A percentile compares a stretch with the other conserved stretches of the same genome.
Conservation (phyloP, 2,113 vertebrate genomes). For the Platanista minor region DNA sequence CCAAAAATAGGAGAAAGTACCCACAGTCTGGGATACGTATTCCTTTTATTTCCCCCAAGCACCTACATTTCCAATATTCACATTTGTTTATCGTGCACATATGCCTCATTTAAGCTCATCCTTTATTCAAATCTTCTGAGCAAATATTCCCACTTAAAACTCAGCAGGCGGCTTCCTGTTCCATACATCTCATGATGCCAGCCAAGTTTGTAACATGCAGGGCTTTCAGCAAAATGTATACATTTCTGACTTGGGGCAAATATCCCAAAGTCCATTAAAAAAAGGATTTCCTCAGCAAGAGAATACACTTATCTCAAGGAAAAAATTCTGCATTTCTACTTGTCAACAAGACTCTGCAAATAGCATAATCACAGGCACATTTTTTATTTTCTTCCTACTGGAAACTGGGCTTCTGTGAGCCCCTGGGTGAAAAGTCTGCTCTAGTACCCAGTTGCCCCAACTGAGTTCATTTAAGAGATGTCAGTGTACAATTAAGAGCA, state of each 20-base stretch:
- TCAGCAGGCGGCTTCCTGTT: constrained; percentile 17
- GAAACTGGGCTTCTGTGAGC: not conserved
- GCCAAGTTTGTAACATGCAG: not conserved
- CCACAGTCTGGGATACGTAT: not conserved
- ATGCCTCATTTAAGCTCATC: constrained; percentile 45
- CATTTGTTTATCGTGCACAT: constrained; percentile 37
- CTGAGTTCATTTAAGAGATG: not conserved
- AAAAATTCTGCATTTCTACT: constrained; percentile 19
- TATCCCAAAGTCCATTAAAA: constrained; percentile 6
- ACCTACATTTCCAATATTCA: constrained; percentile 13
- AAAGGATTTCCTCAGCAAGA: constrained; percentile 19
- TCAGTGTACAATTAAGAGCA: not conserved
- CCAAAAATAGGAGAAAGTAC: constrained; percentile 23
- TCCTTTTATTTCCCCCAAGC: constrained; percentile 19
- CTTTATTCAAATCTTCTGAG: constrained; percentile 48
- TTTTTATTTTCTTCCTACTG: not conserved
- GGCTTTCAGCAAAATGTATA: not conserved
- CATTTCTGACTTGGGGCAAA: constrained; percentile 45
- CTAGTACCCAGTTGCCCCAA: not conserved
- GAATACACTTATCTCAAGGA: constrained; percentile 3
- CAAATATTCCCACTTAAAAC: constrained; percentile 48
- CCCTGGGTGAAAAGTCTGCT: not conserved
- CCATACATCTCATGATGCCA: not conserved
- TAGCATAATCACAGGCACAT: not conserved
- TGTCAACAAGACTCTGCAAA: constrained; percentile 9